Evolutionary conservation across 2,888 invertebrate species (phyloP), one percentile per base, ranked within the genome.

Genomic region (Onthophagus sagittarius): DNA sequence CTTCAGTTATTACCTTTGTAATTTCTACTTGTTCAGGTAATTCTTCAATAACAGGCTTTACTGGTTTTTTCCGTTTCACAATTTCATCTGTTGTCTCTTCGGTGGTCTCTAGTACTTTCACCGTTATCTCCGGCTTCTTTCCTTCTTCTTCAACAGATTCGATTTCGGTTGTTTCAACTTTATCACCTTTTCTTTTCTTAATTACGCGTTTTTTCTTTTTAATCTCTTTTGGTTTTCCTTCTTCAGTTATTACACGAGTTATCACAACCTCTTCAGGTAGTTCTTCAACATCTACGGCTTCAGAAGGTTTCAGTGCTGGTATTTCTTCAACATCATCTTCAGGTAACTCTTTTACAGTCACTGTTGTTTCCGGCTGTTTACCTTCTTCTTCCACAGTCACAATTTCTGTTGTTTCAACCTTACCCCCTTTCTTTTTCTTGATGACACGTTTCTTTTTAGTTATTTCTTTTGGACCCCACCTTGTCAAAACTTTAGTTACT

Each of bases 381-480:
- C 82, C 81, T 72, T 84, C 86, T 78, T 85, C 83, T 77, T 84
- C 84, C 62, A 86, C 81, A 13, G 86, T 86, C 64, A 81, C 79
- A 15, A 86, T 86, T 82, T 85, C 74, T 76, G 76, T 74, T 76
- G 80, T 74, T 81, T 82, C 75, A 80, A 81, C 33, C 81, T 79
- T 73, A n/a, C 80, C 71, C 72, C 81, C 81, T 69, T 80, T 76
- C 78, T 15, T 79, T 62, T 74, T 78, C 73, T 72, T 78, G 77
- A 71, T 82, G 0, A 81, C 78, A 2, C 83, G 82, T 73, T 83
- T 80, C 72, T 82, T 77, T 7, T 82, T 80, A 64, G 84, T 79
- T 75, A 83, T 77, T 77, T 80, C 79, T 72, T 82, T 15, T 69
- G 64, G 5, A 79, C 83, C 75, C 83, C 86, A 70, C 82, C 85